phyloP scores from a whole-genome alignment of 2,113 vertebrate genomes.

The Felis chaus region DNA sequence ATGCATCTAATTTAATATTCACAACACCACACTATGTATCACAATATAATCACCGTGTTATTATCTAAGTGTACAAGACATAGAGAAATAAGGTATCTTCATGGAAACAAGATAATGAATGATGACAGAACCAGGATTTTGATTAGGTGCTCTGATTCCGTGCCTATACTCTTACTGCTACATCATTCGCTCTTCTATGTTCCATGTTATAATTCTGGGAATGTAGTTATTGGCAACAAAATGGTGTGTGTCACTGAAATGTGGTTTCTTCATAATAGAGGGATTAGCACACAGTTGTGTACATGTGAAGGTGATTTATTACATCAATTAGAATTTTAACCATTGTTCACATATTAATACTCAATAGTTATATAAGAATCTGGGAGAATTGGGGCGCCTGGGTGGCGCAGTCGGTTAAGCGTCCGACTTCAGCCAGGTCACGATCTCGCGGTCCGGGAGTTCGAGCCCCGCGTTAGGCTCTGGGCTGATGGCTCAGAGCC shows the following conservation, averaged over 20 bases:
- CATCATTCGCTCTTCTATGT: not conserved
- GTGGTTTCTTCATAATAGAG: not conserved
- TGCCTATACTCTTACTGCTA: not conserved
- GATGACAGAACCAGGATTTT: not conserved
- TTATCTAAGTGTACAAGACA: not conserved
- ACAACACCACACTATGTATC: not conserved
- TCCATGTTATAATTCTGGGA: not conserved
- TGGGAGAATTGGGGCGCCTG: not conserved
- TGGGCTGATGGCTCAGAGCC: too few species aligned
- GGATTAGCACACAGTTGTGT: not conserved
- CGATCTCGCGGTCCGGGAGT: too few species aligned
- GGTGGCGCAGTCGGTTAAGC: too few species aligned
- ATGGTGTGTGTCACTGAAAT: not conserved
- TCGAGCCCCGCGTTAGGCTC: too few species aligned
- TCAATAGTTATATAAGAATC: not conserved
- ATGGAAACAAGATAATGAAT: not conserved
- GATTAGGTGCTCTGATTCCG: not conserved
- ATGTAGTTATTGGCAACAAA: not conserved
- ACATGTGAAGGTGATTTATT: not conserved
- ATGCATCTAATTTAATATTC: not conserved
- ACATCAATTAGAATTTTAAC: not conserved
- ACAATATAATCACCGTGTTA: not conserved
- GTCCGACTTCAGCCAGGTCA: too few species aligned
- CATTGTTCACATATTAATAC: not conserved
- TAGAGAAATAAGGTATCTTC: not conserved